A percentile compares a stretch with the other conserved stretches of the same genome.
phyloP scores from a whole-genome alignment of 2,113 vertebrate genomes.

The Trichomycterus rosablanca region DNA sequence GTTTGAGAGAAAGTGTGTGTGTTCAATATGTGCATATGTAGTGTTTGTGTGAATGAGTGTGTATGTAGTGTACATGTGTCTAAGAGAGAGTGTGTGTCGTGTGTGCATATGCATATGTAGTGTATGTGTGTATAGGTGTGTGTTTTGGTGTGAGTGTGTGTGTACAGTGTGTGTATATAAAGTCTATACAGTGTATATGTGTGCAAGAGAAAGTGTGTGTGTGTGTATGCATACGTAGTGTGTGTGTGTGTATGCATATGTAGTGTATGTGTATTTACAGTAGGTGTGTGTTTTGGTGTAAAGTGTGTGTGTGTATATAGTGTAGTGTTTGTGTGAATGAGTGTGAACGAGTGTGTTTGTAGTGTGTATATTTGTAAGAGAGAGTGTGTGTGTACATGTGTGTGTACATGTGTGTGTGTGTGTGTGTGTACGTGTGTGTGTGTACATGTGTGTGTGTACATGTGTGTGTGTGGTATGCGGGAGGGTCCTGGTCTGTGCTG shows the following conservation, averaged over 20 bases:
- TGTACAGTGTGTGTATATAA: too few species aligned
- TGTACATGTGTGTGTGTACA: slow-evolving; percentile 19
- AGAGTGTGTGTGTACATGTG: slow-evolving; percentile 44
- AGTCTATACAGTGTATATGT: slow-evolving; percentile 52
- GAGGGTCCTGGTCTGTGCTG: slow-evolving; percentile 71
- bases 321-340: slow-evolving; percentile 39
- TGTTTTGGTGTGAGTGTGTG: slow-evolving; percentile 47
- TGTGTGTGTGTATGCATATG: slow-evolving; percentile 58
- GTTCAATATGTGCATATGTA: too few species aligned
- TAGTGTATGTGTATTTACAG: too few species aligned
- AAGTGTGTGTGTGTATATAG: slow-evolving; percentile 57
- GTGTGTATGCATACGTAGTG: slow-evolving; percentile 36
- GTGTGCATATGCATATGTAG: too few species aligned
- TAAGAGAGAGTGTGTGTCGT: too few species aligned
- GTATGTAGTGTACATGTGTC: slow-evolving; percentile 57
- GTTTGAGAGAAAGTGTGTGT: slow-evolving; percentile 56
- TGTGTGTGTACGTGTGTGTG: too few species aligned
- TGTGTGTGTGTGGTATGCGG: slow-evolving; percentile 50
- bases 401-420: slow-evolving; percentile 58
- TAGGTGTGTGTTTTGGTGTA: slow-evolving; percentile 39
- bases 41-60: slow-evolving; percentile 37
- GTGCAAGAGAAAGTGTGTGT: slow-evolving; percentile 53
- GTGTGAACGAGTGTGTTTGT: slow-evolving; percentile 56
- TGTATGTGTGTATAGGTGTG: slow-evolving; percentile 49
- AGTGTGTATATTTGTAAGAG: too few species aligned